Evolutionary conservation across 2,888 invertebrate genomes (phyloP), one percentile per base, ranked within the genome.

Genomic region (Elmis aenea): DNA sequence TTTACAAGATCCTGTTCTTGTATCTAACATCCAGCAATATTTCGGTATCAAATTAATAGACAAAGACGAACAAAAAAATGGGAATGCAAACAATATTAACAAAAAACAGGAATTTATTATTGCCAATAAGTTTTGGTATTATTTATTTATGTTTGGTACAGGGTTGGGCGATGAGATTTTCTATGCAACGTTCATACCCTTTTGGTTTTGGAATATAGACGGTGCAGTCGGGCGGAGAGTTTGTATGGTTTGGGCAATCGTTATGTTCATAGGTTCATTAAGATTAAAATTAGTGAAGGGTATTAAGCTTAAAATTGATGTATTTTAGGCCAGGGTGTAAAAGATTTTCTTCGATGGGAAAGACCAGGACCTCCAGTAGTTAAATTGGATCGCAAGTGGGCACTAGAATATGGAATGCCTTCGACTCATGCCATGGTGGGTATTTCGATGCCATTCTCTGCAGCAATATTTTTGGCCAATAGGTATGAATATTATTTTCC

Each of bases 171-270:
- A 93, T 68, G 93, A 93, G 70, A 74, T 85, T 44, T 94, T 94
- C 66, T 94, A 93, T 67, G 81, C 85, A 1, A 75, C 81, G n/a
- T 91, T 92, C 60, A 91, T 92, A 58, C 90, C 93, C 1, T 90
- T 90, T 66, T 89, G 90, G 84, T 86, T 91, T 61, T 94, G 93
- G 93, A 94, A 93, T 67, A 76, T 93, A 38, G 93, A 93, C 68
- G 85, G 86, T 11, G 84, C 83, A 14, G 85, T 92, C 2, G 87
- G 88, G 8, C 72, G 93, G 50, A 73, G 89, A 64, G 81, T 92
- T 10, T 80, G 89, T 6, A 70, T 87, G 5, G 81, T 89, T 11
- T 90, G 90, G 90, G 78, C 85, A 13, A 72, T 84, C 38, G 75
- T 83, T 34, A 89, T 90, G 89, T 87, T 86, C 54, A 79, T 85